Evolutionary conservation across 2,113 vertebrate genomes (phyloP), one percentile per base, ranked within the genome.

Genomic region (Rhegmatorhina hoffmannsi): DNA sequence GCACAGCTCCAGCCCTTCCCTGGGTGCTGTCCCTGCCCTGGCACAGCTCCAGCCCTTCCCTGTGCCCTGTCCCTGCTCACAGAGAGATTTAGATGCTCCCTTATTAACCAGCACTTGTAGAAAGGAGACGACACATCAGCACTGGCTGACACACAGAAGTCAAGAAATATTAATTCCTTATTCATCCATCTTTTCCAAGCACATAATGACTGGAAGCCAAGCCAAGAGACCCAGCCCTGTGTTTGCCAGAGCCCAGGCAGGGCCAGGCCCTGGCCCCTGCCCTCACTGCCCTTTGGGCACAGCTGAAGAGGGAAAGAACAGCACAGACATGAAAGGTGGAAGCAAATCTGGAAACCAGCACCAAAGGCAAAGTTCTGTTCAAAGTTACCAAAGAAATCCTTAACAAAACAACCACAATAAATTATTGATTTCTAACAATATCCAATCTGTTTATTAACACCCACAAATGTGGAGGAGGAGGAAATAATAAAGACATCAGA

Each of bases 161-260:
- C 50, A 36, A 36, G 6, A 36, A 82, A 19, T 8, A 2, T 47
- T 78, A 4, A 47, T 70, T 60, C 52, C 60, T 47, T 13, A 9
- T 2, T 40, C 64, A 55, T 49, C 21, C 18, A 10, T 26, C 21
- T 17, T 11, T 49, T 67, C 40, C 24, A 19, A 19, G 34, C 53
- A 5, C 11, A 3, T 2, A 18, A 10, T 3, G 26, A 33, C 28
- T 33, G 62, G 58, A 52, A n/a, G 21, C 31, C 2, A 31, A 31
- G 33, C 3, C 23, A 60, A 43, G 43, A 46, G 58, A 7, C 7
- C 4, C 52, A 62, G 56, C 33, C 17, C 43, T 1, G 5, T 4
- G 4, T 25, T 3, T 38, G 66, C 36, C 68, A 4, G 2, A 0
- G 2, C 4, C 58, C 7, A 1, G 9, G 47, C 34, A 6, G 23